A percentile compares a stretch with the other conserved stretches of the same genome.
These are phyloP conservation scores for Antitype chi DNA, from an alignment of 2,888 invertebrate genomes.

Conservation along the genomic window DNA sequence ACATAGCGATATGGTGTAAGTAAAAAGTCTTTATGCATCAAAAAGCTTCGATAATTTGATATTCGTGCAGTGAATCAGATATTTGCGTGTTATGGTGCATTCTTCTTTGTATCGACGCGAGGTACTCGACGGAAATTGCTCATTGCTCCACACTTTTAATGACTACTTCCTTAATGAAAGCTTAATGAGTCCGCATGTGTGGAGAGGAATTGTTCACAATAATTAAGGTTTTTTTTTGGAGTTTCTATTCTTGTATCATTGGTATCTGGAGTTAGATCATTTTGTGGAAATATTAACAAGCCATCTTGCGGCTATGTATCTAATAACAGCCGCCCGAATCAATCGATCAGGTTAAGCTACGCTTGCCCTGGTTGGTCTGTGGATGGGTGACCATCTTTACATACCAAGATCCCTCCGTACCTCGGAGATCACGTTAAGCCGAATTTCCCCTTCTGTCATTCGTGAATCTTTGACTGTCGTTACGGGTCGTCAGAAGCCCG, in stretches of 20 bases:
- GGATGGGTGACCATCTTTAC: too few species aligned
- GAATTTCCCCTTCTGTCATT: too few species aligned
- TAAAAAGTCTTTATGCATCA: constrained; percentile 53
- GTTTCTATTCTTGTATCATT: constrained; percentile 45
- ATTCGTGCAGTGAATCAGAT: constrained; percentile 53
- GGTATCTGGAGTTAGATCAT: neutral
- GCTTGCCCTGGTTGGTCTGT: too few species aligned
- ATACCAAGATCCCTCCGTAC: too few species aligned
- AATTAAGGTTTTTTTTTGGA: constrained; percentile 52
- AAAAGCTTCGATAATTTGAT: constrained; percentile 52
- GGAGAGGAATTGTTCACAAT: constrained; percentile 64
- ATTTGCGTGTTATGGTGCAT: constrained; percentile 67
- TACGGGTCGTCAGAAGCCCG: too few species aligned
- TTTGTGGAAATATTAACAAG: constrained; percentile 10
- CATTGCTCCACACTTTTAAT: constrained; percentile 87
- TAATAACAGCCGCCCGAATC: too few species aligned
- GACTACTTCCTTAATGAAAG: constrained; percentile 85
- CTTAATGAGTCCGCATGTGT: constrained; percentile 82
- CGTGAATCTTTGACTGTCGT: too few species aligned
- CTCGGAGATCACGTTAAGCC: too few species aligned
- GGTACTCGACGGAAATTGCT: constrained; percentile 83
- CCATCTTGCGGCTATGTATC: neutral
- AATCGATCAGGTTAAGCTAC: too few species aligned
- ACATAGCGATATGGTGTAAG: neutral
- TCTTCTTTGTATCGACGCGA: constrained; percentile 67